Base-by-base conservation (phyloP, 2,113 vertebrate species). In the Neoarius graeffei region DNA sequence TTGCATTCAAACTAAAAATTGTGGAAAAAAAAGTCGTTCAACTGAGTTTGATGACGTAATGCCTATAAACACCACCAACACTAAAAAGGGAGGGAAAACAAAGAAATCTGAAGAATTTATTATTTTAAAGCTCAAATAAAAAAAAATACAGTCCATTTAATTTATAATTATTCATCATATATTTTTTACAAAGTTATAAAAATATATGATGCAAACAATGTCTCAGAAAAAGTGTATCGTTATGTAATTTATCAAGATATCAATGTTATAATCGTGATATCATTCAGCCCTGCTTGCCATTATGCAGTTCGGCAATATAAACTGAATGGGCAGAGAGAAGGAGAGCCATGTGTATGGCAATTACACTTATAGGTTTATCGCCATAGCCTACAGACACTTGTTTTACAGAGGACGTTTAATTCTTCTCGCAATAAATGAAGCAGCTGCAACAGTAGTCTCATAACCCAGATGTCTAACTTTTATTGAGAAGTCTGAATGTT, bases 381-480 rank as follows among this genome's bases (percentile, higher is more conserved):
- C n/a, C 54, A 3, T 73, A 88, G 79, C 8, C 13, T 30, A 76
- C 64, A 64, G 15, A 64, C 60, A 30, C 25, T 69, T 50, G 27
- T 25, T 42, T 20, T 48, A 23, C 60, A 27, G 54, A 85, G 73
- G 60, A 83, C 42, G 30, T 85, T 64, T 85, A 88, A 85, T 88
- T 88, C 48, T 60, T 76, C 35, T 59, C 11, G 25, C 30, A 81
- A 86, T 56, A 86, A 82, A 86, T 56, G 67, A 86, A 85, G 35
- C 50, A 88, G 35, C 30, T 10, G 48, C 84, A 89, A 67, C 27
- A 76, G 35, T 1, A 9, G 76, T 79, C 52, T 56, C n/a, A 56
- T 56, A 17, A 56, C 52, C 25, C 77, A 56, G 23, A 27, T n/a
- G 14, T n/a, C 76, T 27, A 17, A 9, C 2, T 25, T 56, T 17